phyloP scores from a whole-genome alignment of 2,888 invertebrate species.

The Eulithis prunata region DNA sequence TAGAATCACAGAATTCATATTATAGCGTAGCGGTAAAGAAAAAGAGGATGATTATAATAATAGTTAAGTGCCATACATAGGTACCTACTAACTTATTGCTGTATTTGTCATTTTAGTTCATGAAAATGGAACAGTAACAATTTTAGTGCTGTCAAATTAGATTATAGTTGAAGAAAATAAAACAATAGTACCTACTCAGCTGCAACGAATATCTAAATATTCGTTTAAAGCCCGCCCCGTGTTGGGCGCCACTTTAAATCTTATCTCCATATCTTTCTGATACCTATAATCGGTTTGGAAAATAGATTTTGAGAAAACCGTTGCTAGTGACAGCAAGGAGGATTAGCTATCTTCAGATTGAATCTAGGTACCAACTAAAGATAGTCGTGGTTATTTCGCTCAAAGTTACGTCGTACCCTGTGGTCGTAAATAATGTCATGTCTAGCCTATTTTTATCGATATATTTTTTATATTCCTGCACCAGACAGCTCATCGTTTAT shows the following conservation, averaged over 20 bases:
- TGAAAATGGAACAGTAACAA: no score
- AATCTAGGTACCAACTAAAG: conserved; percentile 10
- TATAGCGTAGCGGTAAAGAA: no score
- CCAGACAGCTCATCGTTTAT: conserved; percentile 16
- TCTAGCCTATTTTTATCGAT: neutral
- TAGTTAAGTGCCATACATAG: no score
- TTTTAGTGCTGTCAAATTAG: no score
- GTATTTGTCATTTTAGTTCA: no score
- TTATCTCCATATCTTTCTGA: no score
- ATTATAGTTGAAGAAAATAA: no score
- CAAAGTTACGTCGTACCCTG: neutral
- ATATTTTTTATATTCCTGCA: conserved; percentile 4
- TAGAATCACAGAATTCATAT: no score
- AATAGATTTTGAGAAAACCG: neutral
- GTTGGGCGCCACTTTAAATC: conserved; percentile 8
- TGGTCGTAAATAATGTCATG: neutral
- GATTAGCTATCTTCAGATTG: conserved; percentile 16
- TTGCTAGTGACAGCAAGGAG: conserved; percentile 3
- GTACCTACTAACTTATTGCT: no score
- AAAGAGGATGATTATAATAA: no score
- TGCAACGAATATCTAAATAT: neutral
- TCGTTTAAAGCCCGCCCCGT: neutral
- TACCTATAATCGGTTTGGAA: no score
- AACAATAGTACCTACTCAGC: no score
- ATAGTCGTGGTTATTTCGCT: neutral